A percentile compares a stretch with the other conserved stretches of the same genome.
Conservation (phyloP, 2,888 invertebrate species). For the Colletes collaris region DNA sequence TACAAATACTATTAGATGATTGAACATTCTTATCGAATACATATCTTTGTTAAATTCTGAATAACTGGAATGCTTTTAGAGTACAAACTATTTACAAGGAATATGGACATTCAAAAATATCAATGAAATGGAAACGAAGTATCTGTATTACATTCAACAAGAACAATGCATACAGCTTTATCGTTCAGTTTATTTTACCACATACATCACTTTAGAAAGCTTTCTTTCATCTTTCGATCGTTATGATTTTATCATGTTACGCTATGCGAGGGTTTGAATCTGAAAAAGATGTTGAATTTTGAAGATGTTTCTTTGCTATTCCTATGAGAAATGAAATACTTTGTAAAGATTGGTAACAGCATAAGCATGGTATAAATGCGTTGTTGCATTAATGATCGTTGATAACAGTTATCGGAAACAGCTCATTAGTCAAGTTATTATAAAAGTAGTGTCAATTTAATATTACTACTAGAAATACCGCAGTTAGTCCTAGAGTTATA, state of each 20-base stretch:
- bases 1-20: slow-evolving; percentile 9
- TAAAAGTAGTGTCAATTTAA: slow-evolving; percentile 61
- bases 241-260: slow-evolving; percentile 1
- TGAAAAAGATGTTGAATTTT: slow-evolving; percentile 42
- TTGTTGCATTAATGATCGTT: slow-evolving; percentile 58
- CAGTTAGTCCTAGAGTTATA: slow-evolving; percentile 62
- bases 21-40: not conserved
- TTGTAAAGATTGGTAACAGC: slow-evolving; percentile 38
- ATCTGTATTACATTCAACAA: slow-evolving; percentile 38
- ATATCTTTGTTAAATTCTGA: slow-evolving; percentile 14
- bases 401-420: slow-evolving; percentile 51
- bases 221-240: slow-evolving; percentile 14
- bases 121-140: not conserved
- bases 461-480: slow-evolving; percentile 53
- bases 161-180: slow-evolving; percentile 26
- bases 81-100: not conserved
- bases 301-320: slow-evolving; percentile 11
- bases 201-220: slow-evolving; percentile 17
- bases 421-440: slow-evolving; percentile 59
- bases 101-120: not conserved
- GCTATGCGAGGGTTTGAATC: slow-evolving; percentile 19
- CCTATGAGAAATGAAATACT: not conserved
- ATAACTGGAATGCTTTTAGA: not conserved
- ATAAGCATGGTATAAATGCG: slow-evolving; percentile 38
- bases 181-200: slow-evolving; percentile 27